These are phyloP conservation scores for Drosophila subsilvestris DNA, from an alignment of 2,888 invertebrate species.

Conservation along the genomic window DNA sequence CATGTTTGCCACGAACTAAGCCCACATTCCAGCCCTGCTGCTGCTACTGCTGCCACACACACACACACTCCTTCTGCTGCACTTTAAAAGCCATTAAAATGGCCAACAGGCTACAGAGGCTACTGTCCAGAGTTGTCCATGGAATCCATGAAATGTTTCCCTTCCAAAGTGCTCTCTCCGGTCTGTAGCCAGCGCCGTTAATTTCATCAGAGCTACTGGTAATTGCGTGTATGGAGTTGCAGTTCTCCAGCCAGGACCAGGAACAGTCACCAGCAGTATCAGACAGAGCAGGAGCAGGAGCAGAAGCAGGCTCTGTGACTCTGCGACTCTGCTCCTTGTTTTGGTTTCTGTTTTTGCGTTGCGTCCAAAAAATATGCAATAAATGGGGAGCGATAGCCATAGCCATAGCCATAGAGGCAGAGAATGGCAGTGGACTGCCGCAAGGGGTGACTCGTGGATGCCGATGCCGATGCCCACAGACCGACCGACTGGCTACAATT, in stretches of 20 bases:
- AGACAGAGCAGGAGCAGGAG: slow-evolving; percentile 6
- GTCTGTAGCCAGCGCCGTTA: slow-evolving; percentile 54
- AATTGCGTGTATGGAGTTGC: slow-evolving; percentile 71
- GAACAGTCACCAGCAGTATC: background rate
- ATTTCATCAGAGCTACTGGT: slow-evolving; percentile 78
- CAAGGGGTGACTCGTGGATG: slow-evolving; percentile 42
- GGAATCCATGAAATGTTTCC: slow-evolving; percentile 20
- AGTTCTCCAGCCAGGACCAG: slow-evolving; percentile 18
- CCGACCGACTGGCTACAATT: slow-evolving; percentile 75
- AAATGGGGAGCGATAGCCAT: slow-evolving; percentile 2
- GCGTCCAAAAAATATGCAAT: slow-evolving; percentile 35
- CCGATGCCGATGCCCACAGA: slow-evolving; percentile 56
- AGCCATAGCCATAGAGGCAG: background rate
- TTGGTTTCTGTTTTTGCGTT: slow-evolving; percentile 25
- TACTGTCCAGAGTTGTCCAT: slow-evolving; percentile 3
- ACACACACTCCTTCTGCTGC: slow-evolving; percentile 39
- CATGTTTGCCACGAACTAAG: slow-evolving; percentile 24
- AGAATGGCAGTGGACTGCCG: background rate
- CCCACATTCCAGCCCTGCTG: slow-evolving; percentile 5
- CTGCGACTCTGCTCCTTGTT: slow-evolving; percentile 10
- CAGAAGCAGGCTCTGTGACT: background rate
- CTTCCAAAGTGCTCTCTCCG: slow-evolving; percentile 28
- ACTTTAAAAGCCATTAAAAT: slow-evolving; percentile 76
- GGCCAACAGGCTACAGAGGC: slow-evolving; percentile 61
- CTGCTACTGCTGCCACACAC: background rate